Conservation (phyloP, 2,888 invertebrate species). For the Cryptus armator region DNA sequence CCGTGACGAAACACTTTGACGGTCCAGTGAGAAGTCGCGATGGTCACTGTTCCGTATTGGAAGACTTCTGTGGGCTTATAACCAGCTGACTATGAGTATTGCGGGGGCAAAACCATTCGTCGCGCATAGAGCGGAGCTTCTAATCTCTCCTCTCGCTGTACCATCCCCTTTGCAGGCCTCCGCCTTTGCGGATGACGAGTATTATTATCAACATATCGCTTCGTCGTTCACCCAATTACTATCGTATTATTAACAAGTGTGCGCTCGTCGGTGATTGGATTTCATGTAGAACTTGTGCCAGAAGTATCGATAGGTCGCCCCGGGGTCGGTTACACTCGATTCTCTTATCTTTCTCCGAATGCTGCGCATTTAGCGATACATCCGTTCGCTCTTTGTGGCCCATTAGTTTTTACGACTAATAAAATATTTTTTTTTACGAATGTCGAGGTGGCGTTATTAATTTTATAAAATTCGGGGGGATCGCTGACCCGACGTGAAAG, state of each 20-base stretch:
- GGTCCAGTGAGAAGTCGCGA: conserved; percentile 46
- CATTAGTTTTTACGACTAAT: conserved; percentile 13
- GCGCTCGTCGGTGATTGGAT: conserved; percentile 3
- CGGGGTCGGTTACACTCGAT: conserved; percentile 52
- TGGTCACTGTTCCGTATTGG: conserved; percentile 55
- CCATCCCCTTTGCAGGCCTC: conserved; percentile 41
- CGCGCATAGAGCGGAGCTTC: conserved; percentile 50
- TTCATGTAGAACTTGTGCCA: conserved; percentile 13
- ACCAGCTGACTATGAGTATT: conserved; percentile 29
- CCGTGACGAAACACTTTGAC: conserved; percentile 39
- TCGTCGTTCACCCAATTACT: background rate
- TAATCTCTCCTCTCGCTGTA: conserved; percentile 52
- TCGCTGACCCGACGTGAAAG: background rate
- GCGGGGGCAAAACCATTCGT: conserved; percentile 38
- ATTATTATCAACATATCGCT: conserved; percentile 34
- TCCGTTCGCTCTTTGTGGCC: background rate
- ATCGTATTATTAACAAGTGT: background rate
- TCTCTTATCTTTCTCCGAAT: conserved; percentile 51
- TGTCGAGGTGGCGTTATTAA: background rate
- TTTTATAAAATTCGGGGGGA: background rate
- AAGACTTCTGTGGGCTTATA: conserved; percentile 51
- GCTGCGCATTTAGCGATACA: background rate
- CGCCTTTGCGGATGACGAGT: conserved; percentile 8
- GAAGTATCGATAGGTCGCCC: conserved; percentile 62
- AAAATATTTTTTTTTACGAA: background rate